Percentiles rank a stretch among this genome's conserved stretches.
These are phyloP conservation scores for Chrysochloris asiatica DNA, from an alignment of 2,113 vertebrate species.

Conservation along the genomic window DNA sequence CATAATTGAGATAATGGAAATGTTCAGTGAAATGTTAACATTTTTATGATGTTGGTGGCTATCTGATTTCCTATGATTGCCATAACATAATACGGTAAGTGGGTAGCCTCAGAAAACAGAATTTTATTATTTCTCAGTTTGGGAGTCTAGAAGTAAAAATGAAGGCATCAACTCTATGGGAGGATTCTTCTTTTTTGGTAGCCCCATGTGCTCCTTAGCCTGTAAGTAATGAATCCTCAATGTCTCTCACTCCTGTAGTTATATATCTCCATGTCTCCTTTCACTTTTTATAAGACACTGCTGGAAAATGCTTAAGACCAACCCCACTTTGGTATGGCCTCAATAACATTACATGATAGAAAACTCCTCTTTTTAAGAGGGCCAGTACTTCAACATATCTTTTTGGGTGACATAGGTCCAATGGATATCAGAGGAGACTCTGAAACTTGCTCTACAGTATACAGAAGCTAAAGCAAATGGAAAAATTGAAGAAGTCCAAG, in stretches of 20 bases:
- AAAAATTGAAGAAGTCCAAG: too few species aligned
- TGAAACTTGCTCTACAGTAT: too few species aligned
- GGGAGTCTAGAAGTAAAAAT: neutral
- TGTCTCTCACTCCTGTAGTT: neutral
- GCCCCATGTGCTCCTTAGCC: neutral
- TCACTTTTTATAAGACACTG: too few species aligned
- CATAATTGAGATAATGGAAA: neutral
- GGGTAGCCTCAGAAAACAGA: neutral
- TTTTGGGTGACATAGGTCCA: too few species aligned
- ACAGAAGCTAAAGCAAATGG: too few species aligned
- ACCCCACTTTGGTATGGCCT: neutral
- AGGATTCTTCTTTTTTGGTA: neutral
- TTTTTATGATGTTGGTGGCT: neutral
- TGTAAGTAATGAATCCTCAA: neutral
- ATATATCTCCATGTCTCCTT: too few species aligned
- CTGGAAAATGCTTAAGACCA: too few species aligned
- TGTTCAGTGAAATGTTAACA: neutral
- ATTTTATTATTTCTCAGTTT: neutral
- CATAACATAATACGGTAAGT: neutral
- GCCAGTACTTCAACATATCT: neutral
- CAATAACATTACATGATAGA: too few species aligned
- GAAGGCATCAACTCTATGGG: neutral
- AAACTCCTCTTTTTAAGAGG: neutral
- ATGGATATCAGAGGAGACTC: too few species aligned
- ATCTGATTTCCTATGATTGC: neutral